Conservation (phyloP, 2,797 vertebrate species). For the Chelon labrosus region DNA sequence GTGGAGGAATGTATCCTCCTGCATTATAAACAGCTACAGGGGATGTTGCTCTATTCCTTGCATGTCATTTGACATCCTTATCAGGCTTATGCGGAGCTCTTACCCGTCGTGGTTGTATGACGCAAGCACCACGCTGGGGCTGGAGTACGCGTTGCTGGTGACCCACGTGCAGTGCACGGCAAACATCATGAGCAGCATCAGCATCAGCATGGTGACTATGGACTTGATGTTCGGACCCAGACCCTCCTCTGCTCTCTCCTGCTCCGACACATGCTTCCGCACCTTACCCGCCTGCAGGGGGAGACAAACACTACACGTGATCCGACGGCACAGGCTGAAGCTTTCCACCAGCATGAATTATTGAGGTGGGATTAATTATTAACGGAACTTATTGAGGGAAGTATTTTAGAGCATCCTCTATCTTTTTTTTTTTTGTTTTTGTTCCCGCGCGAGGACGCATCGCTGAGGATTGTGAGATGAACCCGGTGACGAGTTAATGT, state of each 20-base stretch:
- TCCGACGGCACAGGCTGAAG: not conserved
- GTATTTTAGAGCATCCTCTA: constrained; percentile 37
- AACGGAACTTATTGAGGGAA: constrained; percentile 50
- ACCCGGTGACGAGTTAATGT: constrained; percentile 46
- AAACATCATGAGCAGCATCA: constrained; percentile 99
- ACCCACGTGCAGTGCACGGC: constrained; percentile 99
- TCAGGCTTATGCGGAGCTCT: not conserved
- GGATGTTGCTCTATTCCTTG: not conserved
- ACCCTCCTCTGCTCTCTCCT: constrained; percentile 97
- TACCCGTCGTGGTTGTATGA: constrained; percentile 98
- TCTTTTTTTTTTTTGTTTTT: constrained; percentile 1
- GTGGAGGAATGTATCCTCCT: constrained; percentile 9
- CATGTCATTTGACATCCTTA: constrained; percentile 16
- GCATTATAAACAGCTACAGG: constrained; percentile 21
- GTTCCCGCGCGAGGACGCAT: constrained; percentile 13
- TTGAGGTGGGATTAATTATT: constrained; percentile 54
- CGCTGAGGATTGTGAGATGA: constrained; percentile 10
- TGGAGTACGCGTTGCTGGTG: constrained; percentile 97
- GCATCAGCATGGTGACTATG: constrained; percentile 98
- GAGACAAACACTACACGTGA: constrained; percentile 59
- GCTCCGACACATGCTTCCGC: constrained; percentile 97
- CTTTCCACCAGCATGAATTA: constrained; percentile 49
- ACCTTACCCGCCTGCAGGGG: constrained; percentile 95
- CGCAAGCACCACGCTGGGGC: constrained; percentile 95
- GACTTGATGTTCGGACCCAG: constrained; percentile 98